A percentile compares a stretch with the other conserved stretches of the same genome.
phyloP scores from a whole-genome alignment of 2,888 invertebrate genomes.

The Tinea pellionella region DNA sequence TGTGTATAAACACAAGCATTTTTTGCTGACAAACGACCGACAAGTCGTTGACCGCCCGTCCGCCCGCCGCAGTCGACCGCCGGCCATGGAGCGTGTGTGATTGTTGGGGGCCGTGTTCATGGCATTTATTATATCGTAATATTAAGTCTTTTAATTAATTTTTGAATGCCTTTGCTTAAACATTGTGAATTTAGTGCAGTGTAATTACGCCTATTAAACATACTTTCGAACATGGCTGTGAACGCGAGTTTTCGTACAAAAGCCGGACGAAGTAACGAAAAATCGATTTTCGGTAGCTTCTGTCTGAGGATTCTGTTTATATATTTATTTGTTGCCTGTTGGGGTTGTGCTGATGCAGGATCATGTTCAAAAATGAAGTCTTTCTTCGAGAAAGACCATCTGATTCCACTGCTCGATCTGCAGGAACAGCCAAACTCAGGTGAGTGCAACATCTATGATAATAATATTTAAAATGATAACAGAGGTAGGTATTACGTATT shows the following conservation, averaged over 20 bases:
- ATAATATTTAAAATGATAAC: constrained; percentile 3
- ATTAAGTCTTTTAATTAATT: constrained; percentile 6
- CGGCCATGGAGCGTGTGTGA: constrained; percentile 4
- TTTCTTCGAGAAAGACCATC: constrained; percentile 62
- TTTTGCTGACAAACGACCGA: too few species aligned
- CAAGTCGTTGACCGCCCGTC: neutral
- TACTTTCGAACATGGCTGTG: constrained; percentile 50
- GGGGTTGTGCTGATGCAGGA: constrained; percentile 34
- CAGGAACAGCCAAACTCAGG: constrained; percentile 65
- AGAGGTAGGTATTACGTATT: neutral
- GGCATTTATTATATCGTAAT: constrained; percentile 4
- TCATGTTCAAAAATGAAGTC: constrained; percentile 62
- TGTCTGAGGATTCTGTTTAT: constrained; percentile 6
- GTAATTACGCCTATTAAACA: constrained; percentile 27
- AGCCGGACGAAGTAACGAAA: constrained; percentile 59
- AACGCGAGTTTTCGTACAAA: constrained; percentile 52
- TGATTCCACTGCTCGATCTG: constrained; percentile 55
- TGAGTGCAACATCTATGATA: constrained; percentile 29
- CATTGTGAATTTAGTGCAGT: constrained; percentile 20
- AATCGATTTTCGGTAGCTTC: constrained; percentile 57
- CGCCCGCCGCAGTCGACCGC: neutral
- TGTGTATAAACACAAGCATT: too few species aligned
- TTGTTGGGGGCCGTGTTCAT: neutral
- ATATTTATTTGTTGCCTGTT: constrained; percentile 30
- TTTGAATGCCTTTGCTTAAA: neutral